Evolutionary conservation across 2,113 vertebrate genomes (phyloP).

Genomic region (Cariama cristata): DNA sequence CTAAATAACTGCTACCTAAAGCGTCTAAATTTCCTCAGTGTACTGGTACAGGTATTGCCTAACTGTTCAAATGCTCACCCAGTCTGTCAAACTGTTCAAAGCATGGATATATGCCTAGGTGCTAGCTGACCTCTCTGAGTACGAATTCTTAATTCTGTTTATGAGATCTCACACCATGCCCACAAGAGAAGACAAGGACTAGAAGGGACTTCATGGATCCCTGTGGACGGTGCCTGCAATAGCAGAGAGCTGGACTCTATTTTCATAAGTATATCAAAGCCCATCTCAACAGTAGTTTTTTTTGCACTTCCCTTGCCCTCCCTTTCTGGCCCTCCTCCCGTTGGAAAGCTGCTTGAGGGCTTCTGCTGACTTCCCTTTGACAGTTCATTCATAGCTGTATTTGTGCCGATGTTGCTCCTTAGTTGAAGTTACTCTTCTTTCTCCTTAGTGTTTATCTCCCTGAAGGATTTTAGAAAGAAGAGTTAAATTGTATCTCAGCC

Average conservation of each 20-base stretch:
- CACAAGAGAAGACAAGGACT: background rate
- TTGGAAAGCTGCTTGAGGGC: background rate
- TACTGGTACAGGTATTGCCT: background rate
- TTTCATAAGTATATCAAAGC: background rate
- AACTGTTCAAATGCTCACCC: background rate
- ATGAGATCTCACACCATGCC: background rate
- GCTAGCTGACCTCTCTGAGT: background rate
- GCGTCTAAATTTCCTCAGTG: conserved; percentile 9
- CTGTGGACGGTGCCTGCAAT: background rate
- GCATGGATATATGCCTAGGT: background rate
- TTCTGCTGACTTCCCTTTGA: background rate
- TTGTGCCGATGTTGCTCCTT: background rate
- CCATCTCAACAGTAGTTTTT: background rate
- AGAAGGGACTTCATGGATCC: background rate
- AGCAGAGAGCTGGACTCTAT: background rate
- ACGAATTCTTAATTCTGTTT: background rate
- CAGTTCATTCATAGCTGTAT: background rate
- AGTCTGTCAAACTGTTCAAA: background rate
- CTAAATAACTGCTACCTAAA: background rate
- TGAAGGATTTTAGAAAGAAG: background rate
- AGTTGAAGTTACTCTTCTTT: background rate
- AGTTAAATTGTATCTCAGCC: background rate
- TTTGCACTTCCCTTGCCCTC: background rate
- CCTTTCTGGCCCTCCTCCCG: background rate
- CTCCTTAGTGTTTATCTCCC: background rate